Evolutionary conservation across 2,797 vertebrate genomes (phyloP).

Genomic region (Pangasius sanitwongsei): DNA sequence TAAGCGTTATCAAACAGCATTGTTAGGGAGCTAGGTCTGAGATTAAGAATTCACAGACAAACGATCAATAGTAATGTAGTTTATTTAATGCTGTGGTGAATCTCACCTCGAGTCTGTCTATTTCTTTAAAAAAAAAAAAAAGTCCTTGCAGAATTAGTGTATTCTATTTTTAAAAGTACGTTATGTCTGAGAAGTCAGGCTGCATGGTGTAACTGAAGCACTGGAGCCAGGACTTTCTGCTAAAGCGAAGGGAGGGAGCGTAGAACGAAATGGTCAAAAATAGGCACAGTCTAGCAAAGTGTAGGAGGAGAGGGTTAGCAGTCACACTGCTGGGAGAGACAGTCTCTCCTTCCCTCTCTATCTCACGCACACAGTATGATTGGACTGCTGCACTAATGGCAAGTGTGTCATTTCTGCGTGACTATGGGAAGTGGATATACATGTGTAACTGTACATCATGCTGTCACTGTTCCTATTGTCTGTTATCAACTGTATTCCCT

Average conservation of each 20-base stretch:
- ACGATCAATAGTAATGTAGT: not conserved
- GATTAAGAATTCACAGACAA: not conserved
- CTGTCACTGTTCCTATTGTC: not conserved
- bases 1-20: not conserved
- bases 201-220: not conserved
- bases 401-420: conserved; percentile 8
- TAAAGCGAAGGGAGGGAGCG: conserved; percentile 12
- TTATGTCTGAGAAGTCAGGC: conserved; percentile 19
- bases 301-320: conserved; percentile 47
- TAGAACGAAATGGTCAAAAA: conserved; percentile 36
- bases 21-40: not conserved
- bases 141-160: not conserved
- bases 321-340: conserved; percentile 38
- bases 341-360: not conserved
- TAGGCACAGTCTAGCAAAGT: conserved; percentile 46
- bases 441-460: not conserved
- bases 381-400: conserved; percentile 6
- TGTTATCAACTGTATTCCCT: not conserved
- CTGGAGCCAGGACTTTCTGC: conserved; percentile 25
- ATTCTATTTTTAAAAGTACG: conserved; percentile 9
- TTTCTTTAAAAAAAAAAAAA: not conserved
- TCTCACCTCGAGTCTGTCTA: too few species aligned
- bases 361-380: not conserved
- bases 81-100: not conserved
- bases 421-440: not conserved